These are phyloP conservation scores for Drosophila limbata DNA, from an alignment of 2,888 invertebrate genomes.

Conservation along the genomic window DNA sequence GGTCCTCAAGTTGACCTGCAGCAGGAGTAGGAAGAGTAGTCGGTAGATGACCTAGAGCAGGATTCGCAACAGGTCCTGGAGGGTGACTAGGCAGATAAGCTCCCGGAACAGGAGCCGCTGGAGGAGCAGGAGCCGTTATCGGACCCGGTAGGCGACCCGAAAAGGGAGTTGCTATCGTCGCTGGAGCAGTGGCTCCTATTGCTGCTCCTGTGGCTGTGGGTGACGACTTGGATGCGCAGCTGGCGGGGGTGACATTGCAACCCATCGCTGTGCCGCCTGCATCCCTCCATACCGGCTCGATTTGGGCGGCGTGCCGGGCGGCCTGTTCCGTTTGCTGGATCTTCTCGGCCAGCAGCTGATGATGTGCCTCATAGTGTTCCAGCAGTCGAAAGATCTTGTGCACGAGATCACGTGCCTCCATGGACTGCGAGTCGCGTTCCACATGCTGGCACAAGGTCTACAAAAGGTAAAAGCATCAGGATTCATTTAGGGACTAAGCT, in stretches of 20 bases:
- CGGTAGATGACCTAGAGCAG: not conserved
- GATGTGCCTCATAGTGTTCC: constrained; percentile 77
- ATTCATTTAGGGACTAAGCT: not conserved
- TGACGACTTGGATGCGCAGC: too few relatives aligned
- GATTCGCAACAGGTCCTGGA: not conserved
- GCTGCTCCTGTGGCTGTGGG: not conserved
- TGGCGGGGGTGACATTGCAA: constrained; percentile 1
- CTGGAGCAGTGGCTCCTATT: not conserved
- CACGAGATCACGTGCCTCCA: constrained; percentile 61
- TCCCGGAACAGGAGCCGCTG: not conserved
- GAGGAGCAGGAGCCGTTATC: not conserved
- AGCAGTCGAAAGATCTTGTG: constrained; percentile 77
- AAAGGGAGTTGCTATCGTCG: not conserved
- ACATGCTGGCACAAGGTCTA: constrained; percentile 69
- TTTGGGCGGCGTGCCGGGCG: constrained; percentile 43
- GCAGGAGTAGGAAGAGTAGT: not conserved
- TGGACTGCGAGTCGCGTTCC: constrained; percentile 51
- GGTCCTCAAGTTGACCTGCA: not conserved
- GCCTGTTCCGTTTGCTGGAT: constrained; percentile 59
- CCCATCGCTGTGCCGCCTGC: not conserved
- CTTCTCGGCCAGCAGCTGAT: constrained; percentile 73
- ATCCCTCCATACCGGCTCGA: constrained; percentile 51
- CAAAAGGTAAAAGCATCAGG: too few relatives aligned
- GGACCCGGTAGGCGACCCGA: not conserved
- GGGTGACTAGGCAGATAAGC: not conserved